Conservation (phyloP, 2,888 invertebrate species). For the Tuta absoluta region DNA sequence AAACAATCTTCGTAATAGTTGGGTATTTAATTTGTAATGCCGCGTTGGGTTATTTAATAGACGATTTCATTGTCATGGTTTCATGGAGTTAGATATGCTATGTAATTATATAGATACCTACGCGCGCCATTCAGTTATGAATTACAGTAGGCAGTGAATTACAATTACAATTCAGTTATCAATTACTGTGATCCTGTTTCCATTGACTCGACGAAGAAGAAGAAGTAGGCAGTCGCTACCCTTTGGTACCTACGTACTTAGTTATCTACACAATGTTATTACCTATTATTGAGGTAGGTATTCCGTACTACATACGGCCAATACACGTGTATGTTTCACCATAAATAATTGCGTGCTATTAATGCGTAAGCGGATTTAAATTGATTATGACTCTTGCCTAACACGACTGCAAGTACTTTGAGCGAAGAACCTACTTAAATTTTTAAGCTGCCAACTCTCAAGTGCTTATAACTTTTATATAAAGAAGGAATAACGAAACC, state of each 20-base stretch:
- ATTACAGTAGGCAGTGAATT: background rate
- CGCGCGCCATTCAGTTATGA: background rate
- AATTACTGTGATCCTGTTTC: too few relatives aligned
- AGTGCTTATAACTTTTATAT: conserved; percentile 21
- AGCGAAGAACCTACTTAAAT: conserved; percentile 15
- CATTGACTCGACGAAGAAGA: too few relatives aligned
- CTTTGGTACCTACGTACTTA: too few relatives aligned
- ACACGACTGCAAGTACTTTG: background rate
- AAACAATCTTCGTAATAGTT: conserved; percentile 40
- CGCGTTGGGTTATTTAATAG: conserved; percentile 32
- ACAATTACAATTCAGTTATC: too few relatives aligned
- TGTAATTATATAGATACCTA: background rate
- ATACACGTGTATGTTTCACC: too few relatives aligned
- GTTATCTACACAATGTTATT: too few relatives aligned
- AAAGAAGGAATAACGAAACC: conserved; percentile 17
- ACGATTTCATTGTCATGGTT: conserved; percentile 45
- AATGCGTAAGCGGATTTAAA: background rate
- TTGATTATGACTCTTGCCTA: background rate
- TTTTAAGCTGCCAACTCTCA: conserved; percentile 20
- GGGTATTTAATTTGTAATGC: conserved; percentile 35
- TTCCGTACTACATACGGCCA: too few relatives aligned
- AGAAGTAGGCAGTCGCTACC: too few relatives aligned
- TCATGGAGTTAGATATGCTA: conserved; percentile 20
- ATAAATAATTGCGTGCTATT: too few relatives aligned
- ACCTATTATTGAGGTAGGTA: too few relatives aligned